Evolutionary conservation across 1,140 invertebrate species (phyloP), one percentile per base, ranked within the genome.

Genomic region (Colletes gigas): DNA sequence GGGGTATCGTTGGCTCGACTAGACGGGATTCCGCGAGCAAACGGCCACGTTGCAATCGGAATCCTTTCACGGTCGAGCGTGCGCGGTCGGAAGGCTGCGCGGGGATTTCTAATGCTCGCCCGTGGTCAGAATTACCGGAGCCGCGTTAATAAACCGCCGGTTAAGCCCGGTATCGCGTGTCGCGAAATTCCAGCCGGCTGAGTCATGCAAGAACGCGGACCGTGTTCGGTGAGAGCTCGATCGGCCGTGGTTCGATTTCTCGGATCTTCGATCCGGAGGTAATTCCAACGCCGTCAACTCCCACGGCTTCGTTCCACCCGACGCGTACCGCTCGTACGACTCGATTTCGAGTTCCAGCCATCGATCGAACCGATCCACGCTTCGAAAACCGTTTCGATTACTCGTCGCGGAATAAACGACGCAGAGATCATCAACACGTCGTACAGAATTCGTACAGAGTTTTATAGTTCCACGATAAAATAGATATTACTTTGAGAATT

Each of bases 111-210:
- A 85, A 85, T 76, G 78, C 78, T 44, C 70, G 75, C 14, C 59
- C 67, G 74, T 63, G 82, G 71, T 78, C 77, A 69, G 83, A 83
- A 76, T 75, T 82, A 72, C 57, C 68, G 44, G 75, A 55, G 59
- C 83, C 75, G 54, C 80, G 84, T 86, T 86, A 86, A 86, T 85
- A 87, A 86, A 87, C 84, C 77, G 84, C 85, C 71, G 76, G 73
- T 67, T 57, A 19, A 67, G 69, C 19, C 60, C 57, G 80, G 63
- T 87, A 86, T 87, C 84, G 81, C 84, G 81, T 87, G 81, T 87
- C 85, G 78, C 83, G 85, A 86, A 83, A 87, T 87, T 80, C 85
- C 81, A 81, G 41, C 63, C 60, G 60, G 67, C 73, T 87, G 85
- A 87, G 67, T 87, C 84, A 87, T 10, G 62, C 69, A 63, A 59